Base-by-base conservation (phyloP, 2,888 invertebrate genomes). In the Hypomecis punctinalis region DNA sequence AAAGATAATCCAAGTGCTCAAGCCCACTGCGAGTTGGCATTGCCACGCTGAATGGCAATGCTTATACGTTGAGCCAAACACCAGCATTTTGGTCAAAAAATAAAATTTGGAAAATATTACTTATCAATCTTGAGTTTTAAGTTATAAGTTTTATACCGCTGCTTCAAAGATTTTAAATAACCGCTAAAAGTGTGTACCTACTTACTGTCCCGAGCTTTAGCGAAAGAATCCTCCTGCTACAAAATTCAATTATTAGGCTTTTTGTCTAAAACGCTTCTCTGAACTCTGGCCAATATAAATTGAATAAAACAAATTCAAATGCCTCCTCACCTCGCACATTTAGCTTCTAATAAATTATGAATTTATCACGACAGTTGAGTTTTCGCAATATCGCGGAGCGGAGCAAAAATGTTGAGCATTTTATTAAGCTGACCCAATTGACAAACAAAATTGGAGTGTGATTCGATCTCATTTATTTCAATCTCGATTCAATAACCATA, bases 371-470 rank as follows among this genome's bases (percentile, higher is more conserved):
- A 10, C 23, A 46, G 37, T 47, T 37, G 23, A 39, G 3, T 39
- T 37, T 56, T 56, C 40, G 47, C 51, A 46, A 52, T 52, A 52
- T 52, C 46, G 55, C n/a, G 51, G 36, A 8, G 53, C 43, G 45
- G 46, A 63, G 56, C 59, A 66, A 51, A 66, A 76, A 76, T 75
- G 72, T 52, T 67, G 69, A 66, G 67, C 71, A 65, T 66, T 68
- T 75, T 71, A 76, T 77, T 76, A 69, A 70, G 72, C 66, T 76
- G 79, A 59, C 71, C 76, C 70, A 77, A 70, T 73, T 76, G 54
- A 72, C 51, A 66, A 69, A 55, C 57, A 54, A 66, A 72, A 75
- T 76, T 70, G 66, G 70, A 61, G 61, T 47, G 66, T 51, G 42
- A 66, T 64, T 64, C 52, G 58, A 51, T 49, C 33, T 55, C 40